Percentiles rank a stretch among this genome's conserved stretches.
These are phyloP conservation scores for Acanthosepion esculentum DNA, from an alignment of 2,888 invertebrate species.

Conservation along the genomic window DNA sequence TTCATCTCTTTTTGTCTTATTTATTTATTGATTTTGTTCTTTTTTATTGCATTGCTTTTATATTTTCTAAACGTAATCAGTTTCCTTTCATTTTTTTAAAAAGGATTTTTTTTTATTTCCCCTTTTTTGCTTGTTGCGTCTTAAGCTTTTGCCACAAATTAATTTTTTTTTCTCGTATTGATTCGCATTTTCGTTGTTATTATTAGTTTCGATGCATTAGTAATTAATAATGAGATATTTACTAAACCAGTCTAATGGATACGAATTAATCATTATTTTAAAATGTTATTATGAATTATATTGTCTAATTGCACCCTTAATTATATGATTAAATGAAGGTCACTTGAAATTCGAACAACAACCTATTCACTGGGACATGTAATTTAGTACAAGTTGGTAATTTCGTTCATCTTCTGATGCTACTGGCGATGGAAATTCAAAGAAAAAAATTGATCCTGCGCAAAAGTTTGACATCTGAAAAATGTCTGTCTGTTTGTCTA, in stretches of 20 bases:
- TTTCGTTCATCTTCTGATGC: not conserved
- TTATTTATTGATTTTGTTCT: no score
- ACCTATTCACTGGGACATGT: not conserved
- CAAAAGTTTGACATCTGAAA: not conserved
- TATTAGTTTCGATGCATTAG: not conserved
- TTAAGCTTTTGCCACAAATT: not conserved
- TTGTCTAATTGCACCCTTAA: not conserved
- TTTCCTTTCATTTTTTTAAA: no score
- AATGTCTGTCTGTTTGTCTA: not conserved
- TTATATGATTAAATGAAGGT: not conserved
- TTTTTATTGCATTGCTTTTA: no score
- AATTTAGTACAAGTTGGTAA: not conserved
- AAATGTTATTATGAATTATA: slow-evolving; percentile 33
- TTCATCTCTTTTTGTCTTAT: no score
- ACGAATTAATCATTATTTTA: not conserved
- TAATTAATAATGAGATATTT: not conserved
- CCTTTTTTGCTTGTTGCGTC: no score
- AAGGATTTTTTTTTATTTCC: no score
- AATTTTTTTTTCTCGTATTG: not conserved
- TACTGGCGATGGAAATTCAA: not conserved
- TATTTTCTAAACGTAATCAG: no score
- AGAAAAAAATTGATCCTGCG: not conserved
- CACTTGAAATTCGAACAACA: not conserved
- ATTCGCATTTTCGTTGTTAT: not conserved
- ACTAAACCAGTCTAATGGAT: not conserved